Evolutionary conservation across 2,888 invertebrate genomes (phyloP), one percentile per base, ranked within the genome.

Genomic region (Sphecodes monilicornis): DNA sequence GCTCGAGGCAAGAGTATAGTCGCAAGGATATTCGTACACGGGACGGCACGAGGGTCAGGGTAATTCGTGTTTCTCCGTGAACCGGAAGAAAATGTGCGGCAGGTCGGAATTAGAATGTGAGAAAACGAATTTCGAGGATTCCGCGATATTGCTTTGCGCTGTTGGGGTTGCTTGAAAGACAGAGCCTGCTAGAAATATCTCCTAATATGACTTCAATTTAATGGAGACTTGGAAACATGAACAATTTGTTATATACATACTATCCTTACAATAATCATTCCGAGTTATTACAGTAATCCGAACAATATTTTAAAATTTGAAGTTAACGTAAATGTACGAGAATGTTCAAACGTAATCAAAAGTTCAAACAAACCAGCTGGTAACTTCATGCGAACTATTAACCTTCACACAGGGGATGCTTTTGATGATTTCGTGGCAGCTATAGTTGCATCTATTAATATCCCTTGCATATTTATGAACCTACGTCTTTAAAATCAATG

Each of bases 1-100:
- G 39, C 57, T n/a, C 43, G n/a, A 54, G 36, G 43, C 43, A 26
- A 73, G 73, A 39, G 46, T 78, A 81, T 71, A 78, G 73, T 73
- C 73, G 71, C 73, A 39, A 6, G 32, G 64, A 22, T 71, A 66
- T 78, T 64, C 72, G 36, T 78, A 32, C 50, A 73, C 72, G 70
- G 70, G 57, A n/a, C 43, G 69, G 22, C 60, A 78, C 73, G 26
- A 46, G 64, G 26, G 43, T 46, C 57, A 36, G 41, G 50, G 69
- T 46, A 76, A 76, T 76, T 70, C 50, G 41, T 43, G 39, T 70
- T 43, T 70, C 70, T n/a, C 39, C 69, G 60, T 29, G 43, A 39
- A 41, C 32, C 46, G n/a, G 36, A 16, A 36, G 71, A 64, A 78
- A 78, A 64, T 43, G 22, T 57, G 70, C 43, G 43, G 3, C 43